A percentile compares a stretch with the other conserved stretches of the same genome.
Conservation (phyloP, 1,140 invertebrate genomes). For the Platyura marginata region DNA sequence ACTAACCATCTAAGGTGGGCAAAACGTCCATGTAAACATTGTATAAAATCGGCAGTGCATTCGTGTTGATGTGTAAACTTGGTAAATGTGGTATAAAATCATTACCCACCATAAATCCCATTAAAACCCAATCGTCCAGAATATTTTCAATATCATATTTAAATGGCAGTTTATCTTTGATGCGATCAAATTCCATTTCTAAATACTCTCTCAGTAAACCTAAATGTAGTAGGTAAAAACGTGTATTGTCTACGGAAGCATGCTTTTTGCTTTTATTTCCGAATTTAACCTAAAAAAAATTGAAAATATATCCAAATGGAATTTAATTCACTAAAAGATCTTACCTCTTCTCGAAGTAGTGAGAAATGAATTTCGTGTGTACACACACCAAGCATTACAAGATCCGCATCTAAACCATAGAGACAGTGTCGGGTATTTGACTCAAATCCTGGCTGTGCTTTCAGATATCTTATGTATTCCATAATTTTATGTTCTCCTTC, state of each 20-base stretch:
- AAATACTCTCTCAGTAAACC: constrained; percentile 85
- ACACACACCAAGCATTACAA: constrained; percentile 87
- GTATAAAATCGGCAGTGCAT: constrained; percentile 74
- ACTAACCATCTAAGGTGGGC: constrained; percentile 64
- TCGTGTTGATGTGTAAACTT: constrained; percentile 79
- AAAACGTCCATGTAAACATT: constrained; percentile 73
- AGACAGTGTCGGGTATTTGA: constrained; percentile 83
- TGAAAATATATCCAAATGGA: not conserved
- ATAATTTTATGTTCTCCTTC: constrained; percentile 99
- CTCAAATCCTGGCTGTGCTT: constrained; percentile 65
- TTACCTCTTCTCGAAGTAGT: constrained; percentile 76
- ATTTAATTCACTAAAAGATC: constrained; percentile 4
- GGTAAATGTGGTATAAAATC: constrained; percentile 94
- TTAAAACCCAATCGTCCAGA: constrained; percentile 64
- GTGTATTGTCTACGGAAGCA: constrained; percentile 66
- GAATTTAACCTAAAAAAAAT: constrained; percentile 41
- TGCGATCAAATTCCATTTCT: constrained; percentile 67
- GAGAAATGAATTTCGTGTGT: constrained; percentile 91
- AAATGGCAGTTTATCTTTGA: constrained; percentile 47
- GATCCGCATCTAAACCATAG: constrained; percentile 90
- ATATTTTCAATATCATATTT: constrained; percentile 62
- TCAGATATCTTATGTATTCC: constrained; percentile 86
- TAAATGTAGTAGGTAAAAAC: constrained; percentile 82
- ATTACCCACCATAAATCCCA: constrained; percentile 93
- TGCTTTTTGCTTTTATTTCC: constrained; percentile 38